Percentiles rank a stretch among this genome's conserved stretches.
These are phyloP conservation scores for Laticauda laticaudata DNA, from an alignment of 2,113 vertebrate species.

Conservation along the genomic window DNA sequence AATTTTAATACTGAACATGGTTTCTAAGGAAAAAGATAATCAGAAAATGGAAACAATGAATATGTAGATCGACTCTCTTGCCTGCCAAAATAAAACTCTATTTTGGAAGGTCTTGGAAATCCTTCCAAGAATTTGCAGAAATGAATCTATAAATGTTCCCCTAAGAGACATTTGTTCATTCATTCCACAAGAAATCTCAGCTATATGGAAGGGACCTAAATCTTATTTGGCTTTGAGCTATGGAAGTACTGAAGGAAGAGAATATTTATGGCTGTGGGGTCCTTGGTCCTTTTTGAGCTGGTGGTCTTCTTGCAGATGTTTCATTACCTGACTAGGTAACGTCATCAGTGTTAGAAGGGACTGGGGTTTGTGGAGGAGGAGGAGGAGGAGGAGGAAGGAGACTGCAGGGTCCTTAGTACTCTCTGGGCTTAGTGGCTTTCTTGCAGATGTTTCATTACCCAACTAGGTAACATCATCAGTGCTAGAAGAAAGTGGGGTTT, in stretches of 20 bases:
- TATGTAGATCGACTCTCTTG: background rate
- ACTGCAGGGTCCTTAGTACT: too few relatives aligned
- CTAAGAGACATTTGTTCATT: background rate
- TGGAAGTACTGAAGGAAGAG: background rate
- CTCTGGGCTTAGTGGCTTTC: too few relatives aligned
- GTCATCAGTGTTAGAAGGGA: too few relatives aligned
- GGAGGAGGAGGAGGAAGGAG: too few relatives aligned
- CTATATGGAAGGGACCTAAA: background rate
- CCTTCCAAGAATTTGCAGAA: background rate
- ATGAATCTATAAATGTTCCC: background rate
- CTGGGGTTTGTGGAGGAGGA: too few relatives aligned
- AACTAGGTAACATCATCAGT: too few relatives aligned
- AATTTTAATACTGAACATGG: conserved; percentile 29
- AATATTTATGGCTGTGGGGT: background rate
- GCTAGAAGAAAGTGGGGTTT: too few relatives aligned
- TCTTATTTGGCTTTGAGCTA: background rate
- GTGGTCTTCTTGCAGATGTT: background rate
- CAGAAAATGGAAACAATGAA: background rate
- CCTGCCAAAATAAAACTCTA: background rate
- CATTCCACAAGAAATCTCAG: background rate
- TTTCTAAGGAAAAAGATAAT: background rate
- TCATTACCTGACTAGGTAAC: too few relatives aligned
- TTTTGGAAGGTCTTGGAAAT: background rate
- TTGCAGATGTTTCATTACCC: too few relatives aligned
- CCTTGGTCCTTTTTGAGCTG: background rate